phyloP scores from a whole-genome alignment of 2,797 vertebrate genomes.

The Squalus acanthias region DNA sequence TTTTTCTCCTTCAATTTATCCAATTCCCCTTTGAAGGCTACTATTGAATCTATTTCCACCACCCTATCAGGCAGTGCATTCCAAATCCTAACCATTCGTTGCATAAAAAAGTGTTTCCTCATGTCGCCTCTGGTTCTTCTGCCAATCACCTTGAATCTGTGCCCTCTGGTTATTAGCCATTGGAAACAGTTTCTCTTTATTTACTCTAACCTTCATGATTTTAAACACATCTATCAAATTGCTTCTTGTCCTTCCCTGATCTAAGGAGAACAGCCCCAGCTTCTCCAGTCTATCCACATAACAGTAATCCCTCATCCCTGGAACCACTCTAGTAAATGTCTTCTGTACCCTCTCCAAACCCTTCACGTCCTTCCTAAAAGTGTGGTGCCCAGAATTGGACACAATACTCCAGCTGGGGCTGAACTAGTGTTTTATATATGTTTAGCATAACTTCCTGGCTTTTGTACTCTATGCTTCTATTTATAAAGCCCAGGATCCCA shows the following conservation, averaged over 20 bases:
- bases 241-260: conserved; percentile 27
- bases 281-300: conserved; percentile 8
- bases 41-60: neutral
- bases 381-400: too few relatives aligned
- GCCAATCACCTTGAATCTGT: neutral
- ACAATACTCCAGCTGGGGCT: too few relatives aligned
- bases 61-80: neutral
- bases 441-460: neutral
- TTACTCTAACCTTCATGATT: neutral
- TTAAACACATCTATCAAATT: conserved; percentile 10
- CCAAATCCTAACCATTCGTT: too few relatives aligned
- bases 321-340: too few relatives aligned
- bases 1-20: neutral
- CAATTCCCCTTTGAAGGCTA: neutral
- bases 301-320: neutral
- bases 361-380: too few relatives aligned
- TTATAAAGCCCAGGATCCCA: neutral
- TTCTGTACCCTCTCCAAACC: too few relatives aligned
- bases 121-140: too few relatives aligned
- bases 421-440: neutral
- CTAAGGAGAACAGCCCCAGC: neutral
- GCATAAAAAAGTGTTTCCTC: too few relatives aligned
- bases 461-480: neutral
- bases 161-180: neutral
- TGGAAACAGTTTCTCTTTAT: neutral